These are phyloP conservation scores for Lithobates sylvaticus DNA, from an alignment of 2,797 vertebrate species.

Conservation along the genomic window DNA sequence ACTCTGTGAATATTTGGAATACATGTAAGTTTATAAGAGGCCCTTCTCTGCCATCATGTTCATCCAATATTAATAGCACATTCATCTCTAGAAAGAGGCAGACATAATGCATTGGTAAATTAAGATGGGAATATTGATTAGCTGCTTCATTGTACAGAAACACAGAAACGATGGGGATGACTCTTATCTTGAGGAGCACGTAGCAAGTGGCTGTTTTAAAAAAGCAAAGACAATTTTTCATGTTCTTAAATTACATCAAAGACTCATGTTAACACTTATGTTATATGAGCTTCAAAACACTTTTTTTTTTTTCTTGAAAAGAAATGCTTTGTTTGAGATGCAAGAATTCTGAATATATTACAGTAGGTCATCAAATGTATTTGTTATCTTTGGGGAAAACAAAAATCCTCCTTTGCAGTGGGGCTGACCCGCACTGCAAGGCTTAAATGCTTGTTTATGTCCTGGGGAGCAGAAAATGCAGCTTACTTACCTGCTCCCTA, in stretches of 20 bases:
- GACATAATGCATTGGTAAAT: slow-evolving; percentile 77
- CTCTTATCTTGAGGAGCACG: slow-evolving; percentile 56
- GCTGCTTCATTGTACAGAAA: slow-evolving; percentile 73
- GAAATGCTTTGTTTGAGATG: not conserved
- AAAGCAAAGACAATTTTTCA: slow-evolving; percentile 41
- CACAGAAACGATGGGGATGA: slow-evolving; percentile 70
- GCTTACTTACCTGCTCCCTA: too few relatives aligned
- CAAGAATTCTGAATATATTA: too few relatives aligned
- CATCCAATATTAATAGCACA: slow-evolving; percentile 80
- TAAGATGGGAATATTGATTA: slow-evolving; percentile 74
- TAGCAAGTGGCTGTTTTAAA: slow-evolving; percentile 61
- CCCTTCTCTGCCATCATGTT: slow-evolving; percentile 75
- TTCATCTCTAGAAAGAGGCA: slow-evolving; percentile 75
- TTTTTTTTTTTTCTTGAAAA: not conserved
- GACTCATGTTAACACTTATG: slow-evolving; percentile 9
- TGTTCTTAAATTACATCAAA: slow-evolving; percentile 16
- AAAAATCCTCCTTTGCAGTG: too few relatives aligned
- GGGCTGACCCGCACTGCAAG: too few relatives aligned
- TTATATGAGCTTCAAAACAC: not conserved
- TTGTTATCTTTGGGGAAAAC: too few relatives aligned
- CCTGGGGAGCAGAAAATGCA: too few relatives aligned
- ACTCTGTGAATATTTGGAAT: slow-evolving; percentile 63
- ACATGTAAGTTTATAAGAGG: slow-evolving; percentile 70
- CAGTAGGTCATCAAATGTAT: too few relatives aligned
- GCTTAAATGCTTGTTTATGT: too few relatives aligned